Conservation (phyloP, 2,113 vertebrate genomes). For the Condylura cristata region DNA sequence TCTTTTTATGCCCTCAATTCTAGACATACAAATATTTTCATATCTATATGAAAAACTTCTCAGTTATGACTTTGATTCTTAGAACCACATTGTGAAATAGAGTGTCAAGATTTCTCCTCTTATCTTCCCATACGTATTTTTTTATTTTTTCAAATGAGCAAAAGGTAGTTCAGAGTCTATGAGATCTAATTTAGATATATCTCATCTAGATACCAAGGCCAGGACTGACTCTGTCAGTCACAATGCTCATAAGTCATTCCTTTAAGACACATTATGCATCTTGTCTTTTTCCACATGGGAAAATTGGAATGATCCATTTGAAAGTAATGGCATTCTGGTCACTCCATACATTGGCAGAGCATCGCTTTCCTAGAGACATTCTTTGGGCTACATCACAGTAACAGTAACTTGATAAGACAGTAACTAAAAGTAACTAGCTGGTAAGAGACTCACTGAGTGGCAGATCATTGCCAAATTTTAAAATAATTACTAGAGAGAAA, state of each 20-base stretch:
- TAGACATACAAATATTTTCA: not conserved
- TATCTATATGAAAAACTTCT: not conserved
- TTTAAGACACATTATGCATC: not conserved
- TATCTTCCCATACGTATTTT: not conserved
- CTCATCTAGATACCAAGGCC: not conserved
- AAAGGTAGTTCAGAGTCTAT: not conserved
- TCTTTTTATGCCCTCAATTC: slow-evolving; percentile 8
- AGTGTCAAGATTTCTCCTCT: not conserved
- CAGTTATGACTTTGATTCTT: not conserved
- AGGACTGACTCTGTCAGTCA: not conserved
- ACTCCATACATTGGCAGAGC: not conserved
- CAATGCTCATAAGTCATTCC: not conserved
- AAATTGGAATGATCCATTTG: not conserved
- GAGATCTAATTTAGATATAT: not conserved
- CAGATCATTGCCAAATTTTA: not conserved
- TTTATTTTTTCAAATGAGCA: not conserved
- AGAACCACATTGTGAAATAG: not conserved
- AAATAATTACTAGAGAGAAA: slow-evolving; percentile 24
- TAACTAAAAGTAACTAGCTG: not conserved
- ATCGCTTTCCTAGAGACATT: not conserved
- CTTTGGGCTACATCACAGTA: fast-evolving
- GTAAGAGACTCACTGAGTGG: not conserved
- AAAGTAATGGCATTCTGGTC: not conserved
- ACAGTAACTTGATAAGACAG: not conserved
- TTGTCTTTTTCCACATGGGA: not conserved